A percentile compares a stretch with the other conserved stretches of the same genome.
Conservation (phyloP, 2,113 vertebrate species). For the Myiozetetes cayanensis region DNA sequence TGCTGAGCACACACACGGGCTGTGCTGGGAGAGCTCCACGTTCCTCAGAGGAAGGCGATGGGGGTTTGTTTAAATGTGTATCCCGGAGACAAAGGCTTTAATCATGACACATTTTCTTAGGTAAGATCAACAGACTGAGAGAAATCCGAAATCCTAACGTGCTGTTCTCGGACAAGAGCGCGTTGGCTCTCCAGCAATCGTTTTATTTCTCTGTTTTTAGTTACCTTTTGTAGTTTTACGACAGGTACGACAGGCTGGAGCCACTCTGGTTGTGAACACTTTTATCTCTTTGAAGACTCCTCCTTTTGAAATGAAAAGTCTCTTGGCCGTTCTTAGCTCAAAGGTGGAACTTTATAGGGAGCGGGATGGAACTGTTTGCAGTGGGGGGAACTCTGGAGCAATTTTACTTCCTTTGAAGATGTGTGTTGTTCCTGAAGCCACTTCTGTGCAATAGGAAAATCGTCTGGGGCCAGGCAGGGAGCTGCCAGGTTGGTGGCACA, state of each 20-base stretch:
- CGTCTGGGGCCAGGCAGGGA: background rate
- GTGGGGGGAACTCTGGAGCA: background rate
- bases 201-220: background rate
- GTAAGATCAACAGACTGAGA: background rate
- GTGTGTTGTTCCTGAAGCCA: background rate
- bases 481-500: accelerated
- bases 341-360: background rate
- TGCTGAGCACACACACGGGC: background rate
- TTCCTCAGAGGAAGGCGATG: background rate
- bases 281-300: conserved; percentile 44
- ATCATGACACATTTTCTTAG: background rate
- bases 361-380: background rate
- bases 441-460: background rate
- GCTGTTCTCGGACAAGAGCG: background rate
- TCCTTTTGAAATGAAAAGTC: conserved; percentile 45
- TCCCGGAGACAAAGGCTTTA: background rate
- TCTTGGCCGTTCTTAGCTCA: background rate
- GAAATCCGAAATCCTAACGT: background rate
- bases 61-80: background rate
- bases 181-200: background rate
- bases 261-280: background rate
- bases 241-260: conserved; percentile 41
- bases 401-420: conserved; percentile 18
- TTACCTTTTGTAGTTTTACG: background rate
- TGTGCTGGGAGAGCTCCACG: background rate